A percentile compares a stretch with the other conserved stretches of the same genome.
phyloP scores from a whole-genome alignment of 2,888 invertebrate genomes.

The Eristalinus sepulchralis region DNA sequence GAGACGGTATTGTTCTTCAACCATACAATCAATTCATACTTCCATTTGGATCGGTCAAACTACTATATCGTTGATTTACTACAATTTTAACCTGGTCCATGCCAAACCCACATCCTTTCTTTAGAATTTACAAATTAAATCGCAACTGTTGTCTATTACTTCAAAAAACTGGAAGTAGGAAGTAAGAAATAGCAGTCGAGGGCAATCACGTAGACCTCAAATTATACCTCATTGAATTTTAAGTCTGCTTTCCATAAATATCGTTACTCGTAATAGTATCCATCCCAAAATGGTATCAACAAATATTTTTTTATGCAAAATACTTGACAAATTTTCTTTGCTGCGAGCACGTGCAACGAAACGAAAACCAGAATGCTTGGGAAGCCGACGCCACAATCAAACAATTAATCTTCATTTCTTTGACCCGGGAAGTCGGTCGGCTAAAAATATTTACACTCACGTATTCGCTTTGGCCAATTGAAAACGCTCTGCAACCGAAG shows the following conservation, averaged over 20 bases:
- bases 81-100: too few relatives aligned
- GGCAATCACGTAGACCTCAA: background rate
- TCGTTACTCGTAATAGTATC: background rate
- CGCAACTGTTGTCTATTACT: background rate
- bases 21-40: too few relatives aligned
- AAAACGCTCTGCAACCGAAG: background rate
- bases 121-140: background rate
- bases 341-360: background rate
- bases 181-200: background rate
- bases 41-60: too few relatives aligned
- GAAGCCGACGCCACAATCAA: background rate
- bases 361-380: background rate
- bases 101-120: too few relatives aligned
- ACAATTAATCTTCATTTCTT: slow-evolving; percentile 10
- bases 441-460: background rate
- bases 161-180: background rate
- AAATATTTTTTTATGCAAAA: slow-evolving; percentile 31
- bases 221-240: background rate
- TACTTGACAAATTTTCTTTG: background rate
- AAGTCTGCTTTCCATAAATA: background rate
- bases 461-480: background rate
- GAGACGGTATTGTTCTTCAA: too few relatives aligned
- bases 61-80: too few relatives aligned
- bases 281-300: slow-evolving; percentile 24
- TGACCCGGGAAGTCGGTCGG: slow-evolving; percentile 36